Percentiles rank a stretch among this genome's conserved stretches.
Conservation (phyloP, 2,797 vertebrate genomes). For the Enteromius fasciolatus region DNA sequence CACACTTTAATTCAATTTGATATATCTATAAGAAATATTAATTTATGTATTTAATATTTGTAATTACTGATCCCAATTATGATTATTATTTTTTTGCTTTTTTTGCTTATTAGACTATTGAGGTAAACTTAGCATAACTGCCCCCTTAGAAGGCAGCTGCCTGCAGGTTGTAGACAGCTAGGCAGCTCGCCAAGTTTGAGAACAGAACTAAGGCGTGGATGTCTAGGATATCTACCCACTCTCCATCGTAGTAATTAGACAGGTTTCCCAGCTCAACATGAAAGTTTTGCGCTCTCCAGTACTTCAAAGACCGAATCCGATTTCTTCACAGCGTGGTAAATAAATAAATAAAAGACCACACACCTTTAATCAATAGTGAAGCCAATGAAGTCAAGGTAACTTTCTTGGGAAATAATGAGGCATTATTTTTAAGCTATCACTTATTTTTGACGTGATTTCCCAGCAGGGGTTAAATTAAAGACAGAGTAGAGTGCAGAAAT, state of each 20-base stretch:
- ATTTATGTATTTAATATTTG: background rate
- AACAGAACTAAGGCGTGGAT: slow-evolving; percentile 20
- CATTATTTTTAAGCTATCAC: slow-evolving; percentile 36
- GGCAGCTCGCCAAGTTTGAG: background rate
- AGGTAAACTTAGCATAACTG: background rate
- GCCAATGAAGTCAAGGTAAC: slow-evolving; percentile 13
- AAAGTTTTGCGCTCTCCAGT: slow-evolving; percentile 12
- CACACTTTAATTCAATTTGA: too few species aligned
- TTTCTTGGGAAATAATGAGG: slow-evolving; percentile 17
- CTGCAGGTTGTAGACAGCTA: background rate
- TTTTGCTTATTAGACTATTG: background rate
- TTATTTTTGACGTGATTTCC: slow-evolving; percentile 9
- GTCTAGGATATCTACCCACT: slow-evolving; percentile 38
- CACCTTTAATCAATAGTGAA: slow-evolving; percentile 37
- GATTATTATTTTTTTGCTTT: too few species aligned
- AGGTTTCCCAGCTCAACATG: slow-evolving; percentile 20
- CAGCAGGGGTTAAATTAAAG: slow-evolving; percentile 45
- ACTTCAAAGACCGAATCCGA: slow-evolving; percentile 59
- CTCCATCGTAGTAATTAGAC: slow-evolving; percentile 52
- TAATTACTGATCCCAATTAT: background rate
- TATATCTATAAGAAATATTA: too few species aligned
- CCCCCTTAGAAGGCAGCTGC: background rate
- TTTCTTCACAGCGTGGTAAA: background rate
- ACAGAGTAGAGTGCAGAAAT: background rate
- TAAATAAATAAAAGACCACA: slow-evolving; percentile 26